Evolutionary conservation across 2,113 vertebrate species (phyloP).

Genomic region (Pogonocichla stellata): DNA sequence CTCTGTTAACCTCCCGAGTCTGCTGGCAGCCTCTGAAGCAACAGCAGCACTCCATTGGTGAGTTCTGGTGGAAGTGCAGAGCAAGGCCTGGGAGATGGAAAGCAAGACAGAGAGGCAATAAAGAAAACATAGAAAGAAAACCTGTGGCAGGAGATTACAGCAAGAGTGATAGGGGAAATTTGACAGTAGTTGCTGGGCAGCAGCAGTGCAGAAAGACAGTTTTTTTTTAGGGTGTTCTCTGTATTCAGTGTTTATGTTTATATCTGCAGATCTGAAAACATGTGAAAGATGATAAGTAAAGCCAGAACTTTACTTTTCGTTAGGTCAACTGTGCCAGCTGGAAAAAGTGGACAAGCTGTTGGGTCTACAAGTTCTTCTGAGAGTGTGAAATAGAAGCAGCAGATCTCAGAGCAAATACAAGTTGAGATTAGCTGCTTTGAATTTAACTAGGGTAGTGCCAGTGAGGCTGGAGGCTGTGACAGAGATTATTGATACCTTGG

Average conservation of each 20-base stretch:
- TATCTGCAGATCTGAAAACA: not conserved
- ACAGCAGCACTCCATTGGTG: not conserved
- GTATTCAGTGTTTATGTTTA: not conserved
- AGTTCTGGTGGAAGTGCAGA: not conserved
- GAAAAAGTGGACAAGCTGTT: not conserved
- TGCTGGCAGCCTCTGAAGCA: not conserved
- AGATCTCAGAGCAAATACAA: not conserved
- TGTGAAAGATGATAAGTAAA: not conserved
- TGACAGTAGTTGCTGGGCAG: not conserved
- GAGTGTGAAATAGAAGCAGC: not conserved
- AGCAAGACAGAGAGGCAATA: not conserved
- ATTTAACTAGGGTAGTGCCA: not conserved
- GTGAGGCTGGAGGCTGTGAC: not conserved
- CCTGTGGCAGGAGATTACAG: not conserved
- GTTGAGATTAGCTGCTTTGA: not conserved
- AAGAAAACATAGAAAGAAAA: not conserved
- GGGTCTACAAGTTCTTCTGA: not conserved
- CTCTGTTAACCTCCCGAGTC: not conserved
- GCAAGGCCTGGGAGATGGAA: not conserved
- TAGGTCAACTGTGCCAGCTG: not conserved
- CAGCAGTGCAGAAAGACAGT: not conserved
- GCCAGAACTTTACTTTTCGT: not conserved
- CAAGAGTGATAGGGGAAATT: not conserved
- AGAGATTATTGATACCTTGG: not conserved
- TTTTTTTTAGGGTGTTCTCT: not conserved